Conservation (phyloP, 2,797 vertebrate genomes). For the Syndactyla subalaris region DNA sequence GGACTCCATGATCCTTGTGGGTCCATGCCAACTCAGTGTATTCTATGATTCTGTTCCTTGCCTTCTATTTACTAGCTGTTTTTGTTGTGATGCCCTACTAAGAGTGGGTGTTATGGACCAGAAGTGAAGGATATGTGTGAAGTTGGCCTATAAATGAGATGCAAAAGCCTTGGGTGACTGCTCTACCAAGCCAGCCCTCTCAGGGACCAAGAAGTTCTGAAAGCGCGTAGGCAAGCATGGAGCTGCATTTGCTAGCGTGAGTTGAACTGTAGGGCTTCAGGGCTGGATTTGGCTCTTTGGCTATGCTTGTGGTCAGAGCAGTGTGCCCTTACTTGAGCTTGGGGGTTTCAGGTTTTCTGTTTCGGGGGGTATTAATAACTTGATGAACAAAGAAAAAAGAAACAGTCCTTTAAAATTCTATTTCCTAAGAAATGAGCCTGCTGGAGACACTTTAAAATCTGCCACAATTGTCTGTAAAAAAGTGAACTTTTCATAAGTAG, state of each 20-base stretch:
- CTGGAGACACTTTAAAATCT: neutral
- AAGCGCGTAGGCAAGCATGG: fast-evolving
- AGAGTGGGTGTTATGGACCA: neutral
- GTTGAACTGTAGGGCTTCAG: neutral
- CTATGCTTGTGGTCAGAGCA: neutral
- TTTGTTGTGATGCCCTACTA: neutral
- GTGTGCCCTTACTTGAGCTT: neutral
- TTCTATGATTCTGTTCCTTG: neutral
- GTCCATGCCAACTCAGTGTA: neutral
- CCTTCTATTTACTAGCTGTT: neutral
- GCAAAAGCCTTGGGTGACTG: neutral
- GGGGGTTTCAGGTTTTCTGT: neutral
- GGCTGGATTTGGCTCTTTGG: neutral
- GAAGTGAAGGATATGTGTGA: neutral
- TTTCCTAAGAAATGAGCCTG: neutral
- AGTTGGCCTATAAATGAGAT: neutral
- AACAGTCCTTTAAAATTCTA: neutral
- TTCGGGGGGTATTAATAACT: neutral
- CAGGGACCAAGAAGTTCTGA: neutral
- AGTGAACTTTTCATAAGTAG: neutral
- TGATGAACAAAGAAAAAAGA: neutral
- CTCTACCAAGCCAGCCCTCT: neutral
- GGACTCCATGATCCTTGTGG: neutral
- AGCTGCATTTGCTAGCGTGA: neutral
- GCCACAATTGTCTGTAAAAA: neutral